Evolutionary conservation across 2,888 invertebrate genomes (phyloP).

Genomic region (Netelia inedita): DNA sequence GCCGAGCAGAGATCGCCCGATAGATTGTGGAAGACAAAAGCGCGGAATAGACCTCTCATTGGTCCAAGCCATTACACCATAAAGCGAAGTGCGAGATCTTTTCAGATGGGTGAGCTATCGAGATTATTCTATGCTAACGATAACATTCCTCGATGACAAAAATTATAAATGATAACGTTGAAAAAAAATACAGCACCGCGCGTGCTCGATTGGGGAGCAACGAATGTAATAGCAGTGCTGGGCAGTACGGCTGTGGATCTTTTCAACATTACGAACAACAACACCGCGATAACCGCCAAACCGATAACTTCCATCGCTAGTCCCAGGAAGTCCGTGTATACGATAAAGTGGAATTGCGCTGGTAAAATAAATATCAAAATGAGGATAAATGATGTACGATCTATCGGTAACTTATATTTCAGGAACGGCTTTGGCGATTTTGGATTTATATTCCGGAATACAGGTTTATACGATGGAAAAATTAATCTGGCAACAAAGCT

Average conservation of each 20-base stretch:
- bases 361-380: conserved; percentile 60
- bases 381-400: background rate
- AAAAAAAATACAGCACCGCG: conserved; percentile 41
- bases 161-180: conserved; percentile 6
- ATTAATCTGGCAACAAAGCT: conserved; percentile 70
- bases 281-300: background rate
- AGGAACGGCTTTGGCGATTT: conserved; percentile 65
- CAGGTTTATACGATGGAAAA: conserved; percentile 69
- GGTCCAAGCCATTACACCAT: conserved; percentile 22
- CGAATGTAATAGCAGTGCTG: conserved; percentile 71
- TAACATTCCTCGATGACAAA: too few relatives aligned
- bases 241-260: conserved; percentile 40
- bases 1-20: conserved; percentile 23
- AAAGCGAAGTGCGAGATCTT: background rate
- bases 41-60: conserved; percentile 64
- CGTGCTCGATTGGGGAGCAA: conserved; percentile 78
- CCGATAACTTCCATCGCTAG: conserved; percentile 27
- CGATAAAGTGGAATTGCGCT: conserved; percentile 76
- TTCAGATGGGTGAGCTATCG: too few relatives aligned
- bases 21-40: conserved; percentile 55
- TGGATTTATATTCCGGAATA: background rate
- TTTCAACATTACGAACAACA: conserved; percentile 59
- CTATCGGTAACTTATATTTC: background rate
- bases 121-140: too few relatives aligned
- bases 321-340: conserved; percentile 27